These are phyloP conservation scores for Emydura subglobosa DNA, from an alignment of 2,113 vertebrate species.

Conservation along the genomic window DNA sequence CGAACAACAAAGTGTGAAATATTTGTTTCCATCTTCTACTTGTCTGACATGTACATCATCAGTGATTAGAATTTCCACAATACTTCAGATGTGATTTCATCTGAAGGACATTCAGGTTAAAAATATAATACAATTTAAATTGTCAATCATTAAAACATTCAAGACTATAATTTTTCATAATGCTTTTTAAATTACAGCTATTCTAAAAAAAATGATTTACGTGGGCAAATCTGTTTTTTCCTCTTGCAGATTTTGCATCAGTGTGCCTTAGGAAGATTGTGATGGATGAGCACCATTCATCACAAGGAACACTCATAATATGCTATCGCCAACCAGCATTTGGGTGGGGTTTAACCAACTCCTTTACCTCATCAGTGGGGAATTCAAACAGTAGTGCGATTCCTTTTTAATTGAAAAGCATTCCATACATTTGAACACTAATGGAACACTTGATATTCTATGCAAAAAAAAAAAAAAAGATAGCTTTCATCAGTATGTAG, in stretches of 20 bases:
- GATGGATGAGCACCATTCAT: slow-evolving; percentile 50
- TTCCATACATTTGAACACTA: neutral
- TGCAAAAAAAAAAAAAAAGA: neutral
- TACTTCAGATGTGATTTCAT: neutral
- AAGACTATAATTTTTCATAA: slow-evolving; percentile 33
- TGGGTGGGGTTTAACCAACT: slow-evolving; percentile 53
- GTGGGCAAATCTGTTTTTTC: slow-evolving; percentile 1
- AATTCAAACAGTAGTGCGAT: neutral
- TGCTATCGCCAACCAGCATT: slow-evolving; percentile 60
- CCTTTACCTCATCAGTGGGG: slow-evolving; percentile 36
- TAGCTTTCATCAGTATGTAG: neutral
- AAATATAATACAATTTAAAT: slow-evolving; percentile 13
- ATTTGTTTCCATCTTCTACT: slow-evolving; percentile 48
- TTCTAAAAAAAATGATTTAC: slow-evolving; percentile 54
- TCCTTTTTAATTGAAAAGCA: neutral
- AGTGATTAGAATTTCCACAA: neutral
- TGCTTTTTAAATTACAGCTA: slow-evolving; percentile 42
- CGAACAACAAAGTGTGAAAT: slow-evolving; percentile 27
- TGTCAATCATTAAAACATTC: slow-evolving; percentile 26
- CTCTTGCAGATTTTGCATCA: slow-evolving; percentile 41
- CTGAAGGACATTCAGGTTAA: slow-evolving; percentile 22
- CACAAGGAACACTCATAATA: slow-evolving; percentile 62
- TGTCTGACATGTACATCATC: neutral
- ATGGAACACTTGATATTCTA: neutral
- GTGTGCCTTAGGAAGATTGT: slow-evolving; percentile 27